Percentiles rank a stretch among this genome's conserved stretches.
phyloP scores from a whole-genome alignment of 2,113 vertebrate species.

The Tapirus terrestris region DNA sequence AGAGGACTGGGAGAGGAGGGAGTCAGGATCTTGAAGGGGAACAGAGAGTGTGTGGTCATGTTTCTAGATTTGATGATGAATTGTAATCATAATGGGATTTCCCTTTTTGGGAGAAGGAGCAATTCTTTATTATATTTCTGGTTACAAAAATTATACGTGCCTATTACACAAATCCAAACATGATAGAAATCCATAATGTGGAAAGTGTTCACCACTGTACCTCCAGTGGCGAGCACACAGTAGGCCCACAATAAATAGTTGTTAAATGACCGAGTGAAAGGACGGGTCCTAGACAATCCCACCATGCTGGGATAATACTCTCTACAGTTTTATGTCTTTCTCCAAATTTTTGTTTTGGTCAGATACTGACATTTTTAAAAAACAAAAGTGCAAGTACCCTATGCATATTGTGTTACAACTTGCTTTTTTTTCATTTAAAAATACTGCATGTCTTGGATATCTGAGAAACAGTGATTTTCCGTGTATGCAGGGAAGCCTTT shows the following conservation, averaged over 20 bases:
- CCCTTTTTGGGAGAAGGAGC: not conserved
- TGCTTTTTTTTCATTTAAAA: not conserved
- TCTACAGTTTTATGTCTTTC: not conserved
- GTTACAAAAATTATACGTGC: not conserved
- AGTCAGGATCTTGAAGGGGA: too few species aligned
- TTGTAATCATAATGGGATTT: not conserved
- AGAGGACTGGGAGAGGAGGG: not conserved
- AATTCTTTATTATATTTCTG: not conserved
- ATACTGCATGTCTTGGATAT: not conserved
- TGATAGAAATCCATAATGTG: rapidly evolving
- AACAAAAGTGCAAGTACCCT: not conserved
- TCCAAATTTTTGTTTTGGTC: not conserved
- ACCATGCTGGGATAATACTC: not conserved
- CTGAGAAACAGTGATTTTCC: not conserved
- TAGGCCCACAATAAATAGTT: not conserved
- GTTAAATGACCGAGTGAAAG: not conserved
- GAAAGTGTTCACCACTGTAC: rapidly evolving
- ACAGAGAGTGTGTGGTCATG: not conserved
- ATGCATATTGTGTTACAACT: not conserved
- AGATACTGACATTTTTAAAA: not conserved
- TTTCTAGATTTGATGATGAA: not conserved
- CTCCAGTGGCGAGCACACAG: not conserved
- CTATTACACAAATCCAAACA: not conserved
- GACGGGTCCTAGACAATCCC: rapidly evolving
- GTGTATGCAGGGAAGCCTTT: not conserved